phyloP scores from a whole-genome alignment of 2,797 vertebrate species.

The Pantherophis vulpinus region DNA sequence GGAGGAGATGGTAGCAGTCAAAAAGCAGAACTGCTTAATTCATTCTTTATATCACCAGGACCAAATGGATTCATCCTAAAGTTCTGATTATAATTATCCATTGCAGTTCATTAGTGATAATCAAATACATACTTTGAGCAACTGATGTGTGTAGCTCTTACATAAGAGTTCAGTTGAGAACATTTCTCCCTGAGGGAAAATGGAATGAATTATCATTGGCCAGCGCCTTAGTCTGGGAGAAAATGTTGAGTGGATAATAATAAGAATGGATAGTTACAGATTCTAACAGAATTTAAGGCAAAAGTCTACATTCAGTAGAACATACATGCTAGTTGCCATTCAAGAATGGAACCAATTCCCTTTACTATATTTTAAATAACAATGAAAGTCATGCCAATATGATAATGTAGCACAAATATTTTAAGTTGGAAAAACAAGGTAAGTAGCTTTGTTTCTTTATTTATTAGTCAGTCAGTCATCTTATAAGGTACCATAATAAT shows the following conservation, averaged over 20 bases:
- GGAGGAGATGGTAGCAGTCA: too few relatives aligned
- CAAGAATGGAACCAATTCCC: background rate
- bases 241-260: background rate
- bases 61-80: too few relatives aligned
- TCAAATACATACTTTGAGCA: background rate
- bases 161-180: background rate
- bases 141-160: background rate
- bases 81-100: background rate
- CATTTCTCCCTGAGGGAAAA: background rate
- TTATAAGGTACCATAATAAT: background rate
- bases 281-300: background rate
- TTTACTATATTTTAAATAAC: background rate
- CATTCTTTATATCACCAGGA: too few relatives aligned
- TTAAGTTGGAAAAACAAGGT: background rate
- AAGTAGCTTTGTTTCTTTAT: background rate
- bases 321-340: background rate
- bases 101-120: background rate
- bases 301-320: background rate
- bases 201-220: background rate
- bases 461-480: background rate
- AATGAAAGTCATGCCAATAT: background rate
- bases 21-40: too few relatives aligned
- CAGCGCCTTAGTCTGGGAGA: background rate
- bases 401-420: background rate
- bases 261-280: background rate